Evolutionary conservation across 1,140 invertebrate species (phyloP).

Genomic region (Zaprionus kolodkinae): DNA sequence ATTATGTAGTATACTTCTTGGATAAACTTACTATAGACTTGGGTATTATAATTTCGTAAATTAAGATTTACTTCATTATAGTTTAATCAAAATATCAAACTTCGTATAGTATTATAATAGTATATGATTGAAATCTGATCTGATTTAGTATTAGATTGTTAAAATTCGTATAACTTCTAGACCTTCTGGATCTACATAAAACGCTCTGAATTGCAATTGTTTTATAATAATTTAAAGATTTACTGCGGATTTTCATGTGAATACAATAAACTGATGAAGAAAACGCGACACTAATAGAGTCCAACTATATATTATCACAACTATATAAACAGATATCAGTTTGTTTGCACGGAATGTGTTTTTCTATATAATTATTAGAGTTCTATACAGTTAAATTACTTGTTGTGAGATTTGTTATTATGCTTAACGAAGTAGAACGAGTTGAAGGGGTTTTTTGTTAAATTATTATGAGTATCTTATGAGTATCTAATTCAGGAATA

Average conservation of each 20-base stretch:
- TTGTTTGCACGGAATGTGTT: slow-evolving; percentile 1
- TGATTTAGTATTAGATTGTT: not conserved
- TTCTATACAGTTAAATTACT: slow-evolving; percentile 8
- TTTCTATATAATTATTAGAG: slow-evolving; percentile 8
- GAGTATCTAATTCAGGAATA: too few relatives aligned
- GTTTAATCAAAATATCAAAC: too few relatives aligned
- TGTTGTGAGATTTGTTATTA: slow-evolving; percentile 11
- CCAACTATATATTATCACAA: slow-evolving; percentile 8
- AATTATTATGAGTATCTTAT: too few relatives aligned
- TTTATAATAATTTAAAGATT: slow-evolving; percentile 46
- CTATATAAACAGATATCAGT: slow-evolving; percentile 23
- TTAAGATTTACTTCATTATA: not conserved
- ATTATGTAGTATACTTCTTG: too few relatives aligned
- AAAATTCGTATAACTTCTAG: not conserved
- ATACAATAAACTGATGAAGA: slow-evolving; percentile 54
- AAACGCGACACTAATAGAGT: not conserved
- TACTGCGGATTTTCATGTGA: slow-evolving; percentile 65
- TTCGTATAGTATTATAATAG: too few relatives aligned
- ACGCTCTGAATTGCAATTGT: not conserved
- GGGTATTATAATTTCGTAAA: not conserved
- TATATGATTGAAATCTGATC: too few relatives aligned
- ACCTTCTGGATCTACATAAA: not conserved
- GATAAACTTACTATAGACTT: not conserved
- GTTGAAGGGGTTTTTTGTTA: not conserved
- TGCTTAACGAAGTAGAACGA: not conserved